These are phyloP conservation scores for Abramis brama DNA, from an alignment of 2,113 vertebrate genomes.

Conservation along the genomic window DNA sequence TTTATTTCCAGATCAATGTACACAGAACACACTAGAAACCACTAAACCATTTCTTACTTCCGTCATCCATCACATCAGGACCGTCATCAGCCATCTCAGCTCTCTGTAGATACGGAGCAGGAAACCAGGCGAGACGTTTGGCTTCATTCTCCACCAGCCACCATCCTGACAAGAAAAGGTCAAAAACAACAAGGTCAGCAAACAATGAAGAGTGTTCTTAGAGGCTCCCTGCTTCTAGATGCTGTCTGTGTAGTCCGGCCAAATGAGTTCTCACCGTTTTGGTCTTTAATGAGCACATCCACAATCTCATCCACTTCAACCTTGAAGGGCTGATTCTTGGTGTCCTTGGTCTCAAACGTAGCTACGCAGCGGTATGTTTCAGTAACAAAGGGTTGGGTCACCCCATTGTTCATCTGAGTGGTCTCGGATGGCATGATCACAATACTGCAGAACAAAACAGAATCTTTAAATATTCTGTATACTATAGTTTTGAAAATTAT, in stretches of 20 bases:
- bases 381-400: conserved; percentile 77
- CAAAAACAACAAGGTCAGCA: neutral
- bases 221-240: neutral
- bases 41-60: conserved; percentile 57
- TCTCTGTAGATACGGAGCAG: conserved; percentile 87
- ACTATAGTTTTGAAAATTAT: neutral
- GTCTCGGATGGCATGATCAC: conserved; percentile 81
- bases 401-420: neutral
- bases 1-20: neutral
- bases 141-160: conserved; percentile 90
- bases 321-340: conserved; percentile 80
- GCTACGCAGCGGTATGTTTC: conserved; percentile 83
- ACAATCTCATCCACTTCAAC: conserved; percentile 74
- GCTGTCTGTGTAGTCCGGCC: neutral
- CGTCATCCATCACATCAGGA: conserved; percentile 38
- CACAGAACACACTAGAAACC: neutral
- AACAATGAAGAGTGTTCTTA: neutral
- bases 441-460: conserved; percentile 69
- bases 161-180: conserved; percentile 82
- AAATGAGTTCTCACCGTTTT: conserved; percentile 77
- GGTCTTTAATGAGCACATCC: conserved; percentile 87
- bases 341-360: conserved; percentile 85
- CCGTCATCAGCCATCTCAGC: conserved; percentile 52
- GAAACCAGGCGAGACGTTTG: conserved; percentile 90
- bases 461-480: neutral